phyloP scores from a whole-genome alignment of 2,113 vertebrate genomes.

The Euleptes europaea region DNA sequence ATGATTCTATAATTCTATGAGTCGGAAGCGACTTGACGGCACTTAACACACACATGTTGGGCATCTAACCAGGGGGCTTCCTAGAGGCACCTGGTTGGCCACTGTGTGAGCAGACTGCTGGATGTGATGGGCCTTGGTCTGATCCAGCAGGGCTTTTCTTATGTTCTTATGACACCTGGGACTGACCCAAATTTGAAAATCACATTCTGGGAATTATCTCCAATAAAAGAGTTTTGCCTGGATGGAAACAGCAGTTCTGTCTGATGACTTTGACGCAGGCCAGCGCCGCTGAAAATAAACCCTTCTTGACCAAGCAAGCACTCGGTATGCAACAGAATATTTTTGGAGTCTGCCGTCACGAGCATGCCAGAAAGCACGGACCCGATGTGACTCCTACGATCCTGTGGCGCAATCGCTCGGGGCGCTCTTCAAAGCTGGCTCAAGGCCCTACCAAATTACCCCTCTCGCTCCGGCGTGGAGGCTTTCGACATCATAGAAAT shows the following conservation, averaged over 20 bases:
- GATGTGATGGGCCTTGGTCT: no score
- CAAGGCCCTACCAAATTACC: background rate
- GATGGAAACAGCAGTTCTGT: background rate
- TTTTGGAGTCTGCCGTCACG: background rate
- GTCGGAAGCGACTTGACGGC: no score
- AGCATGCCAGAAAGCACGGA: background rate
- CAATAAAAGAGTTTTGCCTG: background rate
- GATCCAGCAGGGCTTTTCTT: no score
- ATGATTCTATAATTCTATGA: no score
- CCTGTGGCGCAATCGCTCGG: no score
- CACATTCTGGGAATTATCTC: background rate
- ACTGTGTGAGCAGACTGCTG: no score
- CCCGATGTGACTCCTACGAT: background rate
- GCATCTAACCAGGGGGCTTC: no score
- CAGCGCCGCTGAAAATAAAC: slow-evolving; percentile 16
- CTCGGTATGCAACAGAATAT: background rate
- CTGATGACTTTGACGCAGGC: background rate
- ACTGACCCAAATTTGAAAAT: no score
- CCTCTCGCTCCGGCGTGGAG: background rate
- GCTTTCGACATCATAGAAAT: background rate
- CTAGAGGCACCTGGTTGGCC: no score
- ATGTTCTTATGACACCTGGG: no score
- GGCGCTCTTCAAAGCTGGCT: background rate
- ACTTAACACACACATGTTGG: no score
- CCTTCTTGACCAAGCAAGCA: background rate